Evolutionary conservation across 2,888 invertebrate species (phyloP).

Genomic region (Psylliodes chrysocephalus): DNA sequence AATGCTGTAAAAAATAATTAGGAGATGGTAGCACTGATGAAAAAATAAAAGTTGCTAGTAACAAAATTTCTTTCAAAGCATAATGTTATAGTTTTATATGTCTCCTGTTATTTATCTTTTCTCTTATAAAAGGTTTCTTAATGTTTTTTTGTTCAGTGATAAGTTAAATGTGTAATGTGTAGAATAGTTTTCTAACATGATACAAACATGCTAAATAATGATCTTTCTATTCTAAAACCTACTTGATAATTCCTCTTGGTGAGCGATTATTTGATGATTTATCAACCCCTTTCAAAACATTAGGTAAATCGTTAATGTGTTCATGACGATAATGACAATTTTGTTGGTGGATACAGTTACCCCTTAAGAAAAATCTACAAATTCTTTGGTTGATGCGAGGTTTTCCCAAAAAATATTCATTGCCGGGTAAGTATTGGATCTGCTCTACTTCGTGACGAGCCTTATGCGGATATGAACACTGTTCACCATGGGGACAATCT

Average conservation of each 20-base stretch:
- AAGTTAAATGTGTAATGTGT: too few relatives aligned
- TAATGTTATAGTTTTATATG: too few relatives aligned
- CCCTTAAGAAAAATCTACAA: conserved; percentile 51
- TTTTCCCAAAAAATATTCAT: conserved; percentile 47
- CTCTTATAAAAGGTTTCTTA: too few relatives aligned
- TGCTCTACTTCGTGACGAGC: conserved; percentile 45
- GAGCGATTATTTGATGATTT: conserved; percentile 19
- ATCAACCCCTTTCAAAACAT: conserved; percentile 16
- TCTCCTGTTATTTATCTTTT: too few relatives aligned
- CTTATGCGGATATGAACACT: conserved; percentile 46
- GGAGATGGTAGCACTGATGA: too few relatives aligned
- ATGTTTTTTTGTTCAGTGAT: too few relatives aligned
- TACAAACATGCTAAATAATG: too few relatives aligned
- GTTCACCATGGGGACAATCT: conserved; percentile 41
- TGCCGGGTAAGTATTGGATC: conserved; percentile 39
- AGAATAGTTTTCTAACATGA: too few relatives aligned
- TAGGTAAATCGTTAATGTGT: conserved; percentile 22
- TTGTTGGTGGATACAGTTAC: conserved; percentile 52
- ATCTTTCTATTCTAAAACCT: conserved; percentile 5
- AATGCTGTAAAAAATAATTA: too few relatives aligned
- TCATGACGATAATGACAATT: conserved; percentile 54
- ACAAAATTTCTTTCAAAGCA: too few relatives aligned
- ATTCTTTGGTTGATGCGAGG: conserved; percentile 42
- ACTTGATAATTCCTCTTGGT: conserved; percentile 19
- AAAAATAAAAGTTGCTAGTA: too few relatives aligned